These are phyloP conservation scores for Coregonus ussuriensis DNA, from an alignment of 2,797 vertebrate species.

Conservation along the genomic window DNA sequence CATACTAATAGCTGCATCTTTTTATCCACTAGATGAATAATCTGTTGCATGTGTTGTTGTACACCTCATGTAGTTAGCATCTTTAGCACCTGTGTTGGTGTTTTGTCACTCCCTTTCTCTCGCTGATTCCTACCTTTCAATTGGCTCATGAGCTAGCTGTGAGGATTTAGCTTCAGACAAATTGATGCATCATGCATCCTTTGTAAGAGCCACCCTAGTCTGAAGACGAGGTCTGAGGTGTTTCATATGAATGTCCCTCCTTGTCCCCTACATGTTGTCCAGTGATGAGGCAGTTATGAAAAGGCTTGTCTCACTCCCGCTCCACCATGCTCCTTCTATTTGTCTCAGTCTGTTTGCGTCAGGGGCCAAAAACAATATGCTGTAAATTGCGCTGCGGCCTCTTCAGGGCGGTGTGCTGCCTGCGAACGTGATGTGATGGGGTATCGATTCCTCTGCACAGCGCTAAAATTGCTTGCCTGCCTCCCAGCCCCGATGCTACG, in stretches of 20 bases:
- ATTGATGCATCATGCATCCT: conserved; percentile 29
- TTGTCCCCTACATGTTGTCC: background rate
- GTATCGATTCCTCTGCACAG: conserved; percentile 81
- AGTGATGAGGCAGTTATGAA: conserved; percentile 64
- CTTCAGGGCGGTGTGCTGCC: conserved; percentile 75
- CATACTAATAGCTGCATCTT: background rate
- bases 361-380: conserved; percentile 80
- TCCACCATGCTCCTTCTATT: conserved; percentile 56
- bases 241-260: conserved; percentile 1
- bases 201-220: background rate
- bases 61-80: conserved; percentile 39
- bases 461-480: conserved; percentile 82
- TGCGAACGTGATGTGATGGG: conserved; percentile 80
- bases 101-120: background rate
- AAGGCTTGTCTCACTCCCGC: conserved; percentile 65
- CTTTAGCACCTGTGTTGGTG: conserved; percentile 37
- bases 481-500: conserved; percentile 78
- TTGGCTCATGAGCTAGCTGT: background rate
- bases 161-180: conserved; percentile 35
- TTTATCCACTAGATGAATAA: background rate
- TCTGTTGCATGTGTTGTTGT: background rate
- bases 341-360: conserved; percentile 73
- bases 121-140: conserved; percentile 7
- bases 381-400: conserved; percentile 76
- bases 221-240: background rate